phyloP scores from a whole-genome alignment of 2,113 vertebrate species.

The Hippocampus barbouri region DNA sequence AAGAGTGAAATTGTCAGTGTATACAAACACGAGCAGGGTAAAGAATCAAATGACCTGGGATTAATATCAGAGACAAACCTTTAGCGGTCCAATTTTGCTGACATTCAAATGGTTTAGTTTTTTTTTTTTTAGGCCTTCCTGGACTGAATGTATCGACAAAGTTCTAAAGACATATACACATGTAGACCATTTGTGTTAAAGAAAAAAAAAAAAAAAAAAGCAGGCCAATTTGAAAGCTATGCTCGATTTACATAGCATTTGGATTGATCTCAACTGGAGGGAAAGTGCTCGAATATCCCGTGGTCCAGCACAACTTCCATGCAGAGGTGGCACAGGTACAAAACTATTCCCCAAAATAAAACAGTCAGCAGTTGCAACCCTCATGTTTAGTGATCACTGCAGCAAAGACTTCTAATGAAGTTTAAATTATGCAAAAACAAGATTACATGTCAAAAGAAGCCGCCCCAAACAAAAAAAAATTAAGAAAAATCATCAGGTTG shows the following conservation, averaged over 20 bases:
- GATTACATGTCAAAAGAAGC: no score
- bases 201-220: no score
- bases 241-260: slow-evolving; percentile 49
- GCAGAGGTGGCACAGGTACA: slow-evolving; percentile 64
- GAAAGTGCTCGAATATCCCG: slow-evolving; percentile 7
- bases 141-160: slow-evolving; percentile 12
- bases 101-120: neutral
- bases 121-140: neutral
- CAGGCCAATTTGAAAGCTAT: neutral
- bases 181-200: neutral
- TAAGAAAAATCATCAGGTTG: no score
- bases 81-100: neutral
- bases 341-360: neutral
- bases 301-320: neutral
- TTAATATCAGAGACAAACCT: slow-evolving; percentile 27
- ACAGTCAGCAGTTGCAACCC: slow-evolving; percentile 53
- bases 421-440: no score
- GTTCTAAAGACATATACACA: slow-evolving; percentile 23
- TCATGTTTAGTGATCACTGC: no score
- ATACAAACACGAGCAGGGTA: neutral
- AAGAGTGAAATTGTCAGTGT: no score
- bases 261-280: slow-evolving; percentile 10
- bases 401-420: no score
- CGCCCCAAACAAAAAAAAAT: no score
- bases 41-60: neutral